phyloP scores from a whole-genome alignment of 2,888 invertebrate species.

The Netelia inedita region DNA sequence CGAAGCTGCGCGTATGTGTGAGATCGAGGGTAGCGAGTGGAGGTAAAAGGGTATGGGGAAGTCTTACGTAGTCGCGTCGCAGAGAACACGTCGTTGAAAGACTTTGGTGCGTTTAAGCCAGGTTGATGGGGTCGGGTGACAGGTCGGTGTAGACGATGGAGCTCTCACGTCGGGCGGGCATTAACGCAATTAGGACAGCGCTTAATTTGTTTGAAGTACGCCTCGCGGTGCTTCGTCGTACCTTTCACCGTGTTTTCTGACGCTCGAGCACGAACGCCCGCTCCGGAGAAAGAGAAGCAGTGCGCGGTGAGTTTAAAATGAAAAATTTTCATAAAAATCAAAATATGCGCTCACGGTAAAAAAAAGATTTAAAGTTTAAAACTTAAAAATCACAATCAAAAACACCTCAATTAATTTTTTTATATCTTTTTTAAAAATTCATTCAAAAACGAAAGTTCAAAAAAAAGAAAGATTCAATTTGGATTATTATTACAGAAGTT shows the following conservation, averaged over 20 bases:
- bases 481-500: too few relatives aligned
- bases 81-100: slow-evolving; percentile 13
- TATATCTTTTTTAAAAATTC: too few relatives aligned
- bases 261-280: slow-evolving; percentile 48
- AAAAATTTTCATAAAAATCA: too few relatives aligned
- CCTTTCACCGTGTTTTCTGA: slow-evolving; percentile 38
- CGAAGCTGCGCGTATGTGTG: background rate
- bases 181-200: slow-evolving; percentile 82
- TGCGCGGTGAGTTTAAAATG: too few relatives aligned
- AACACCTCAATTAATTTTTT: too few relatives aligned
- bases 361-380: too few relatives aligned
- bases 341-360: too few relatives aligned
- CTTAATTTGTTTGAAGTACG: slow-evolving; percentile 84
- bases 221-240: slow-evolving; percentile 71
- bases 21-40: background rate
- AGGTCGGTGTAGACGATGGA: slow-evolving; percentile 17
- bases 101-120: background rate
- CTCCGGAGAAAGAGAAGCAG: background rate
- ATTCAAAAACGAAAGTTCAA: too few relatives aligned
- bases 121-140: slow-evolving; percentile 15
- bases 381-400: too few relatives aligned
- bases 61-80: slow-evolving; percentile 4
- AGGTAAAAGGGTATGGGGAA: background rate
- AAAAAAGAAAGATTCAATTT: too few relatives aligned
- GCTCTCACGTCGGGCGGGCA: slow-evolving; percentile 71